phyloP scores from a whole-genome alignment of 2,113 vertebrate species.

The Tinamus guttatus region DNA sequence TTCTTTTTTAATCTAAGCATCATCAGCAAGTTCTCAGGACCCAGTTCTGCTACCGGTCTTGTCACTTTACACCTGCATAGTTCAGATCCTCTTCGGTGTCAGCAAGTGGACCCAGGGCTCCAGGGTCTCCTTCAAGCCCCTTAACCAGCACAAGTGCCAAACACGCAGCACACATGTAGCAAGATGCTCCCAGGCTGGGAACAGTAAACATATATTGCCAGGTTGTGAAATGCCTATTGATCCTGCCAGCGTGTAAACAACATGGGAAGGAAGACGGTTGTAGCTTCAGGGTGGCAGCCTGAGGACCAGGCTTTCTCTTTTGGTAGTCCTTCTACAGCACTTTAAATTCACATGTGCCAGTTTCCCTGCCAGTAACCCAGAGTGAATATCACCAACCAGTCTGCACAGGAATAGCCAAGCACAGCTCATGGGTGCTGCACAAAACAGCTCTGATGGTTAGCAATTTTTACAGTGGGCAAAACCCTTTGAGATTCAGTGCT shows the following conservation, averaged over 20 bases:
- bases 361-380: background rate
- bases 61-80: background rate
- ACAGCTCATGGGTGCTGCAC: background rate
- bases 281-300: background rate
- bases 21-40: background rate
- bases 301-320: background rate
- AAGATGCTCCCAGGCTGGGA: background rate
- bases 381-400: background rate
- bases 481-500: background rate
- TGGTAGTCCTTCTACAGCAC: background rate
- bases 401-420: background rate
- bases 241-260: constrained; percentile 16
- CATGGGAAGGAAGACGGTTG: constrained; percentile 8
- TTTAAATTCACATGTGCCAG: background rate
- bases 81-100: background rate
- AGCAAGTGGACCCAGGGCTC: background rate
- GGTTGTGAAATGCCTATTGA: constrained; percentile 51
- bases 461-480: background rate
- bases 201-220: constrained; percentile 16
- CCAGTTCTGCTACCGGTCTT: background rate
- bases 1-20: background rate
- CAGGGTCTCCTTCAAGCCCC: background rate
- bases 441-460: background rate
- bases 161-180: background rate
- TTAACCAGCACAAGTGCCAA: background rate